phyloP scores from a whole-genome alignment of 2,797 vertebrate species.

The Bucorvus abyssinicus region DNA sequence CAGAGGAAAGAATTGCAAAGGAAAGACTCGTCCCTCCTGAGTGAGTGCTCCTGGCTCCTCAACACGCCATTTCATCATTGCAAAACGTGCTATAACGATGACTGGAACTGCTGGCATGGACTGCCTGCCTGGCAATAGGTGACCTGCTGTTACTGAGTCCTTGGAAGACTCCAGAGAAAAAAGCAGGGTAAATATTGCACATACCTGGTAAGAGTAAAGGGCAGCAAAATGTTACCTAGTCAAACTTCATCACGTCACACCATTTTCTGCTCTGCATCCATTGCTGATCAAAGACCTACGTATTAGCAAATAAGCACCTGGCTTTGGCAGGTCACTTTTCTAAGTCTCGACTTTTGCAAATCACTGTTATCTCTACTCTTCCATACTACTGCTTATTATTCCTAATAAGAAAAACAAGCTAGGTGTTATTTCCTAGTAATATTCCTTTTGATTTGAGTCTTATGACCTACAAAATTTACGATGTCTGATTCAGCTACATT shows the following conservation, averaged over 20 bases:
- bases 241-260: not conserved
- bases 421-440: not conserved
- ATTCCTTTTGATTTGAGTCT: not conserved
- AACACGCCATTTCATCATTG: not conserved
- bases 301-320: not conserved
- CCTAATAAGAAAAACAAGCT: not conserved
- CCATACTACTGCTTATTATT: not conserved
- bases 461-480: not conserved
- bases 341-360: not conserved
- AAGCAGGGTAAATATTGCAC: not conserved
- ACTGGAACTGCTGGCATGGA: not conserved
- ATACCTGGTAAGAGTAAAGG: not conserved
- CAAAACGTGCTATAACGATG: not conserved
- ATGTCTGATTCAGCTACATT: not conserved
- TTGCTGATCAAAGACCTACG: not conserved
- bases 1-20: not conserved
- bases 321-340: not conserved
- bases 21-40: not conserved
- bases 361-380: not conserved
- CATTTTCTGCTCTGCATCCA: not conserved
- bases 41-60: not conserved
- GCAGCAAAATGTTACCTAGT: not conserved
- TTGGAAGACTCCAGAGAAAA: not conserved
- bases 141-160: not conserved
- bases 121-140: not conserved